Base-by-base conservation (phyloP, 2,113 vertebrate species). In the Lamprotornis superbus region DNA sequence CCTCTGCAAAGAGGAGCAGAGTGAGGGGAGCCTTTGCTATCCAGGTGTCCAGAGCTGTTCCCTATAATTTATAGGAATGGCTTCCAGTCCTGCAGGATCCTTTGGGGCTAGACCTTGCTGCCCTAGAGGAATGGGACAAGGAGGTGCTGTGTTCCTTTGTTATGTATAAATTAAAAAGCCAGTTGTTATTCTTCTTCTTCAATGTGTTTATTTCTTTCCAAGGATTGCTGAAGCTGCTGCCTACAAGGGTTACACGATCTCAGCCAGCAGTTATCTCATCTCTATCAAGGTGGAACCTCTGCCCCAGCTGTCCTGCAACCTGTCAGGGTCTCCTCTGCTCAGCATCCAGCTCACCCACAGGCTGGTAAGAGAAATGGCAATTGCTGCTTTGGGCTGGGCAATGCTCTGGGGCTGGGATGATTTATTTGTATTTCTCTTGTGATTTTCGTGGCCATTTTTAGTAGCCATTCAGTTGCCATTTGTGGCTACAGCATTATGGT, bases 231-330 rank as follows among this genome's bases (percentile, higher is more conserved):
- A 98, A 92, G 98, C 99, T 3, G 76, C 93, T 31, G 87, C 97
- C 50, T 98, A 98, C 95, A 98, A 97, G 81, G 97, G 97, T 31
- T 97, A 97, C 82, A 94, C 96, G 92, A 98, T 99, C 78, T 99
- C 98, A 27, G 98, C 98, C 9, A 97, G 97, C 74, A 99, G 99
- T 91, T 96, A 53, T 23, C 97, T 99, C 11, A 99, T 99, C 69
- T 99, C 99, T 28, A 84, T 99, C 83, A 98, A 99, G 90, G 98
- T 99, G 95, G 98, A 99, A 10, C 99, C 99, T 1, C 97, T 95
- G 0, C 99, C 99, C 2, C 91, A 92, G 20, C 77, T 99, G 59
- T 98, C 98, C 37, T 56, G 93, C 85, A 99, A 99, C 82, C 98
- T 99, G 30, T 99, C 98, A 0, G 98, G 98, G 27, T 97, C 97